phyloP scores from a whole-genome alignment of 2,113 vertebrate species.

The Gyps fulvus region DNA sequence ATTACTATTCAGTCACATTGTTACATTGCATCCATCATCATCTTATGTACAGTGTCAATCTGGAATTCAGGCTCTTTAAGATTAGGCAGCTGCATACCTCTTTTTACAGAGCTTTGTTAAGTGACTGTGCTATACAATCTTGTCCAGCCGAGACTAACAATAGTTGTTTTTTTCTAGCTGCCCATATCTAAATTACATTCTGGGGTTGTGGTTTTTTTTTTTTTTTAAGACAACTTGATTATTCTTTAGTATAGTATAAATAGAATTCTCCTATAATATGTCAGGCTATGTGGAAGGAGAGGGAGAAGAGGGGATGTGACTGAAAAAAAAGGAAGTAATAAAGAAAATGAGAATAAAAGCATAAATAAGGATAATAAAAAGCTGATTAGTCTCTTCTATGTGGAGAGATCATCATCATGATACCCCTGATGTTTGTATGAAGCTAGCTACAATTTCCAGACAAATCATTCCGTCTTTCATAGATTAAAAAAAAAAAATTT shows the following conservation, averaged over 20 bases:
- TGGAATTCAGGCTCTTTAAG: background rate
- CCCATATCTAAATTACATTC: background rate
- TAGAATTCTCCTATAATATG: background rate
- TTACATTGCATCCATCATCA: background rate
- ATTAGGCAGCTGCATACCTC: background rate
- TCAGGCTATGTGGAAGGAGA: background rate
- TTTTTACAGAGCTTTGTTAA: background rate
- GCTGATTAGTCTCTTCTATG: background rate
- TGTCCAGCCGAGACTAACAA: background rate
- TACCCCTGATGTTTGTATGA: slow-evolving; percentile 7
- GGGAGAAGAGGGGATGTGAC: background rate
- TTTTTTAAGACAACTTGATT: background rate
- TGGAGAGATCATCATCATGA: background rate
- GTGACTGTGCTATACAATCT: background rate
- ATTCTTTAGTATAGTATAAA: background rate
- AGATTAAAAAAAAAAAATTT: slow-evolving; percentile 61
- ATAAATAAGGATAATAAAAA: slow-evolving; percentile 62
- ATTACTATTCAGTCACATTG: background rate
- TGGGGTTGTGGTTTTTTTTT: background rate
- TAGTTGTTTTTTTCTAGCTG: background rate
- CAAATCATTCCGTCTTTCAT: slow-evolving; percentile 47
- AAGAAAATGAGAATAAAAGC: slow-evolving; percentile 20
- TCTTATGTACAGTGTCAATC: background rate
- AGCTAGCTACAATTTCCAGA: slow-evolving; percentile 43
- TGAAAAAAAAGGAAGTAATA: background rate